Conservation (phyloP, 2,797 vertebrate genomes). For the Scyliorhinus canicula region DNA sequence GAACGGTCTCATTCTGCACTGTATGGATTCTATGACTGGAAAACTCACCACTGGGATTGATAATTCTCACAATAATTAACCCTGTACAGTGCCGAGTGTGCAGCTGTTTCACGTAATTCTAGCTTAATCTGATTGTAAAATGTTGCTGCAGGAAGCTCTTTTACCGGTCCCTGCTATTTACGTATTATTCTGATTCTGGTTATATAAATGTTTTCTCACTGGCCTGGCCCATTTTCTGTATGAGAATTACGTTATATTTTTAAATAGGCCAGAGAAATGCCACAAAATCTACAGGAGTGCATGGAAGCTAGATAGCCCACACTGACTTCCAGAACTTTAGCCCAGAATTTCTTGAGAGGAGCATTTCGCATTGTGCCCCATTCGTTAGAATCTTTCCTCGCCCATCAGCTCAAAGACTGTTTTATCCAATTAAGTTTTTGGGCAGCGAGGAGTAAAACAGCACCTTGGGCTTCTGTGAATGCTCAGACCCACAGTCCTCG, state of each 20-base stretch:
- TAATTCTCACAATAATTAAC: background rate
- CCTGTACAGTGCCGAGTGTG: background rate
- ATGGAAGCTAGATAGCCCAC: background rate
- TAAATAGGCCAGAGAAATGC: background rate
- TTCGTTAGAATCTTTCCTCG: background rate
- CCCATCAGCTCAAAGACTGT: background rate
- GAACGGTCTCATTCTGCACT: background rate
- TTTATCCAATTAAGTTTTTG: background rate
- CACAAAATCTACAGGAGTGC: background rate
- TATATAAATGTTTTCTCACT: background rate
- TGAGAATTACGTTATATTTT: background rate
- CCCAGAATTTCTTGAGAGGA: background rate
- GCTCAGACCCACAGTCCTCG: background rate
- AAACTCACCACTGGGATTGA: too few relatives aligned
- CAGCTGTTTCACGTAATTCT: background rate
- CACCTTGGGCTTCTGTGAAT: background rate
- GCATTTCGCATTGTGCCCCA: background rate
- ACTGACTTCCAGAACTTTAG: background rate
- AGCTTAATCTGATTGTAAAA: background rate
- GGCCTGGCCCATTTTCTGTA: background rate
- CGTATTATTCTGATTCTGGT: background rate
- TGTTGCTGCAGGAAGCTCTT: background rate
- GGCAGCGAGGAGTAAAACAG: background rate
- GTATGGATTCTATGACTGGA: too few relatives aligned
- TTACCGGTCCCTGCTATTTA: background rate